Base-by-base conservation (phyloP, 2,113 vertebrate species). In the Lates calcarifer region DNA sequence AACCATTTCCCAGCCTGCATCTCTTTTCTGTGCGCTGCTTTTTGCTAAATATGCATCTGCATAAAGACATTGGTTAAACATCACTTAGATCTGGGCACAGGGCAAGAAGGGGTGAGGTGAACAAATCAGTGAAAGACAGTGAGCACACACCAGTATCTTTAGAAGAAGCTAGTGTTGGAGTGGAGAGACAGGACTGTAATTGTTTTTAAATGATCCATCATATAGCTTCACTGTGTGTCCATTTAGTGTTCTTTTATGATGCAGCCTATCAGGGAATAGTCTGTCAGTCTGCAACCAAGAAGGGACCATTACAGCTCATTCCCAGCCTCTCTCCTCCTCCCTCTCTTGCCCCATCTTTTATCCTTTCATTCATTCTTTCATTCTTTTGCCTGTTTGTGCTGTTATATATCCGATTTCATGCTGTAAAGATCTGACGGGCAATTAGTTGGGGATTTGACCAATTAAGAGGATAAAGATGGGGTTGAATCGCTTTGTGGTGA, bases 361-460 rank as follows among this genome's bases (percentile, higher is more conserved):
- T 56, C 73, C 33, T 0, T 64, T 55, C 47, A 66, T 41, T 26
- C 56, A 68, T 68, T 37, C 53, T 49, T 68, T 64, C n/a, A n/a
- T n/a, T 57, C 53, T 75, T 72, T 74, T 26, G 12, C 57, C 22
- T 10, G 28, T 65, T 74, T 81, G 67, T 67, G 28, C 65, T 53
- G 77, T 76, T 66, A 74, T 47, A 47, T 47, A 85, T 77, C 73
- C 35, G 39, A 76, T 91, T 82, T 84, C 75, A 84, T 68, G 73
- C 71, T 58, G 24, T 77, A 73, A 72, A 20, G 37, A 65, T 64
- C 79, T 85, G 82, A 87, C 68, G 74, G 79, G 81, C 79, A 87
- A 90, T 92, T 90, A 89, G 73, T 65, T 51, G 41, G 77, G 82
- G 83, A 85, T 89, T 86, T 87, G 72, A 83, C 89, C 82, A 90